Evolutionary conservation across 2,797 vertebrate species (phyloP), one percentile per base, ranked within the genome.

Genomic region (Psittacula echo): DNA sequence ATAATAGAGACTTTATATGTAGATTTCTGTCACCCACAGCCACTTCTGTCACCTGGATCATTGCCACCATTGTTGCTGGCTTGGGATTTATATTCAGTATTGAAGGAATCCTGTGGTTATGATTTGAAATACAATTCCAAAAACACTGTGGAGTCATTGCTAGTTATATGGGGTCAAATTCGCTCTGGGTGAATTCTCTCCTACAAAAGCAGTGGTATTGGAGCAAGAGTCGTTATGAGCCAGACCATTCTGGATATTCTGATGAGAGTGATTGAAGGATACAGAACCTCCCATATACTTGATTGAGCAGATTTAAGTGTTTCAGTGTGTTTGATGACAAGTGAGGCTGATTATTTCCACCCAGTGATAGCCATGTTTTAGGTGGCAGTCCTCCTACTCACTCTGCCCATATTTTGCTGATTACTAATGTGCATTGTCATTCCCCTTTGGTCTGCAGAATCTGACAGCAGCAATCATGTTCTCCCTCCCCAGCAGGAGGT

Each of bases 1-100:
- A 54, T 93, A 88, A 86, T 44, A 79, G 44, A 75, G 41, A 48
- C 29, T 79, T 90, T 73, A 23, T 58, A 56, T 83, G 78, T 41
- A 90, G 64, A 79, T 86, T 79, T 2, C 1, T 89, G 64, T 86
- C 84, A 93, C 47, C 26, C 86, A 68, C 14, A 79, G 85, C 27
- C 18, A 62, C 23, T 95, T 90, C 18, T 53, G 50, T 76, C 56
- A 86, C 41, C 64, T 95, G 86, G 90, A 92, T 54, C 84, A 24
- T 34, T 85, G 86, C 78, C 88, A 95, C 44, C 48, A 89, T 95
- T 94, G 88, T 92, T 77, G 19, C 60, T 81, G 56, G 37, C 80
- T 85, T 77, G 27, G 66, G 67, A 71, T 80, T 95, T 89, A 45
- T 72, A 68, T 79, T 85, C 71, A 90, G 16, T 90, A 89, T 61